Percentiles rank a stretch among this genome's conserved stretches.
Evolutionary conservation across 2,113 vertebrate species (phyloP).

Genomic region (Pseudopipra pipra): DNA sequence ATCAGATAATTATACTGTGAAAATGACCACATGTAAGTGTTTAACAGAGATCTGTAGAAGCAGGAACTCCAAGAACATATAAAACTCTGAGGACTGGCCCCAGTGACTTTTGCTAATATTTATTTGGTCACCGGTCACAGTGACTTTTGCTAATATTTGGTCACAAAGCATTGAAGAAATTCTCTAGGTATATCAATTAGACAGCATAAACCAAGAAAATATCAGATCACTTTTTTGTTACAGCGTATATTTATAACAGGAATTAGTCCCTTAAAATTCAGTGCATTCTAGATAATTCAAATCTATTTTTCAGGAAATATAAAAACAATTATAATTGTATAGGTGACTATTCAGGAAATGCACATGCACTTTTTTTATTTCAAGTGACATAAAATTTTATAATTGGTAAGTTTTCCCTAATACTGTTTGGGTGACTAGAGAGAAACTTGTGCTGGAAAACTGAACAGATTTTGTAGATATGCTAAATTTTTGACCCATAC

Average conservation of each 20-base stretch:
- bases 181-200: not conserved
- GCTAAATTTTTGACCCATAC: not conserved
- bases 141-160: not conserved
- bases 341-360: not conserved
- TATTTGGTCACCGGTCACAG: not conserved
- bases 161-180: not conserved
- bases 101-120: not conserved
- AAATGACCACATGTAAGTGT: not conserved
- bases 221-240: not conserved
- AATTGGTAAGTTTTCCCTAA: not conserved
- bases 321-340: not conserved
- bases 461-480: not conserved
- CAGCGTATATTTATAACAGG: not conserved
- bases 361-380: not conserved
- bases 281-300: not conserved
- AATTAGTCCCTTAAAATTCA: not conserved
- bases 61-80: not conserved
- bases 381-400: not conserved
- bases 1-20: not conserved
- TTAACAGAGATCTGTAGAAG: not conserved
- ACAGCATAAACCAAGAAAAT: not conserved
- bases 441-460: not conserved
- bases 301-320: not conserved
- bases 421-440: not conserved
- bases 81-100: not conserved